Evolutionary conservation across 2,888 invertebrate genomes (phyloP), one percentile per base, ranked within the genome.

Genomic region (Torymus aiolomorphi): DNA sequence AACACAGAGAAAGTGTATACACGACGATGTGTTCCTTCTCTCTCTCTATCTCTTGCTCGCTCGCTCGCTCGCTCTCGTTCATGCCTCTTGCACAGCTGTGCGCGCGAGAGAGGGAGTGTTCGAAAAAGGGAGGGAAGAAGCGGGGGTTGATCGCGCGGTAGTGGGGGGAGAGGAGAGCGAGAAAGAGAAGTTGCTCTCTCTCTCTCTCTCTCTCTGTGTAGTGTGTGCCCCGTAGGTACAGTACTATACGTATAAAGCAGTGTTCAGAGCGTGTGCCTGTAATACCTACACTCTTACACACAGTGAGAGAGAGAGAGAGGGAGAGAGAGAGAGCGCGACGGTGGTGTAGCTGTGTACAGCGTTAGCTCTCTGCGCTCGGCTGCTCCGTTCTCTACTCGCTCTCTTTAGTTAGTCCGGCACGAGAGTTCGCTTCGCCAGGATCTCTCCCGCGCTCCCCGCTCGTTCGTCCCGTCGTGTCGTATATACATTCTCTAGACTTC

Each of bases 331-430:
- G 24, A 56, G 31, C 11, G 49, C 42, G 57, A 42, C 11, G 61
- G n/a, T 59, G 67, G 24, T 11, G 67, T 16, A 13, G 31, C 65
- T 65, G 20, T 42, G 62, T 56, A 14, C 5, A 31, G 13, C 49
- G 31, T 31, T 51, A 12, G 72, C 59, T 51, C 72, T 71, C 31
- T 52, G 61, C 61, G 18, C 61, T 63, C 63, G 51, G 42, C 18
- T 51, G 69, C 56, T 31, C 54, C 16, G 79, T 66, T 80, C 71
- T 75, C 71, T 76, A 57, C 31, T 8, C 5, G 20, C 16, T 31
- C 72, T 74, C 62, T 76, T 74, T 69, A 80, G 80, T 80, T 70
- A 80, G 80, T 80, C 65, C 63, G 76, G 31, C 73, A 76, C 80
- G 76, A 77, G 76, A 80, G 80, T 74, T 62, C 69, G 73, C 51